Percentiles rank a stretch among this genome's conserved stretches.
Evolutionary conservation across 2,113 vertebrate species (phyloP).

Genomic region (Salvelinus sp.): DNA sequence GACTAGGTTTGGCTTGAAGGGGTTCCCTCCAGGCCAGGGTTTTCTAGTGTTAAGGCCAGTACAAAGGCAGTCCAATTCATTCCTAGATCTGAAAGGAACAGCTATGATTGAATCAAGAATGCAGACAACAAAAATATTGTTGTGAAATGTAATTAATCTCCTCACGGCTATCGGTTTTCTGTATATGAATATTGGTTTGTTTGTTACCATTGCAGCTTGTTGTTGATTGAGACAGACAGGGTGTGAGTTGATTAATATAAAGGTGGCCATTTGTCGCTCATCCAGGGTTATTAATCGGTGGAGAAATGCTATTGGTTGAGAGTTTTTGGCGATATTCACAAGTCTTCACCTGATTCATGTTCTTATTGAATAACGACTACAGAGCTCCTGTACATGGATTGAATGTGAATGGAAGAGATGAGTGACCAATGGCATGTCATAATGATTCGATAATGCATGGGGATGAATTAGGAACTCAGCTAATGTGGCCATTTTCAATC

Average conservation of each 20-base stretch:
- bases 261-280: conserved; percentile 47
- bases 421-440: background rate
- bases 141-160: background rate
- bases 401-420: background rate
- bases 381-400: background rate
- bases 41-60: background rate
- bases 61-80: background rate
- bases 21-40: too few species aligned
- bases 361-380: conserved; percentile 26
- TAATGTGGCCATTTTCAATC: background rate
- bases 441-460: background rate
- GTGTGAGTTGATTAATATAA: conserved; percentile 25
- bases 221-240: conserved; percentile 20
- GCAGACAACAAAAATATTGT: too few species aligned
- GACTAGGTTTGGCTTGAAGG: too few species aligned
- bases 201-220: conserved; percentile 22
- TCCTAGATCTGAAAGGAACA: background rate
- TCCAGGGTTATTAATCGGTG: conserved; percentile 27
- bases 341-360: conserved; percentile 7
- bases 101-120: background rate
- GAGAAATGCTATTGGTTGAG: conserved; percentile 8
- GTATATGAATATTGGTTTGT: background rate
- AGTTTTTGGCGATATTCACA: conserved; percentile 3
- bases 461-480: background rate
- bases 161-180: background rate